These are phyloP conservation scores for Zaprionus lineosus DNA, from an alignment of 2,888 invertebrate genomes.

Conservation along the genomic window DNA sequence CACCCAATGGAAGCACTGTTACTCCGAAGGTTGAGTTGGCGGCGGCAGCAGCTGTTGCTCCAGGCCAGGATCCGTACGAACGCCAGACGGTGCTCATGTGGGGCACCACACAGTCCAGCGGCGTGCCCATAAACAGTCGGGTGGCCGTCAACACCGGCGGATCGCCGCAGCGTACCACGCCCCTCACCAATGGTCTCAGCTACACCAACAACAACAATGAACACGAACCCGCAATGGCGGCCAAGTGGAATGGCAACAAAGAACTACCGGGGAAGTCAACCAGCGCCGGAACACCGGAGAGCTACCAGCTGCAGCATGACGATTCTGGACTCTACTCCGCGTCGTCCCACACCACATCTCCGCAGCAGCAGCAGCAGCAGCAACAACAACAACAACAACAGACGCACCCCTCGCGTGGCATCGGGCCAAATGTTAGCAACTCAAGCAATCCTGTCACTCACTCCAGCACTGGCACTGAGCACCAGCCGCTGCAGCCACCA, in stretches of 20 bases:
- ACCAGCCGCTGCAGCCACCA: slow-evolving; percentile 44
- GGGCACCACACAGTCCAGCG: slow-evolving; percentile 86
- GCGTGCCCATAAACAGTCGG: slow-evolving; percentile 82
- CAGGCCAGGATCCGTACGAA: slow-evolving; percentile 82
- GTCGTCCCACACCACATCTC: slow-evolving; percentile 80
- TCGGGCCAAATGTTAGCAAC: slow-evolving; percentile 56
- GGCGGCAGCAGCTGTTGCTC: slow-evolving; percentile 38
- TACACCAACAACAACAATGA: slow-evolving; percentile 68
- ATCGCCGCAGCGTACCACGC: slow-evolving; percentile 81
- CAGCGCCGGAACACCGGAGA: slow-evolving; percentile 72
- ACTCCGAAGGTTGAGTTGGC: slow-evolving; percentile 82
- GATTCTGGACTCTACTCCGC: slow-evolving; percentile 79
- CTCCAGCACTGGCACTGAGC: slow-evolving; percentile 44
- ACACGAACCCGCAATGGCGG: slow-evolving; percentile 50
- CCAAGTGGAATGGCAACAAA: slow-evolving; percentile 79
- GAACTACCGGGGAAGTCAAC: slow-evolving; percentile 62
- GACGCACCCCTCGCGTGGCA: slow-evolving; percentile 36
- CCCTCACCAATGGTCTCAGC: slow-evolving; percentile 81
- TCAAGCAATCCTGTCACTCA: slow-evolving; percentile 72
- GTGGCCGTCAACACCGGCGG: slow-evolving; percentile 69
- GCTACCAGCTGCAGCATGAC: slow-evolving; percentile 78
- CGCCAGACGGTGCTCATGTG: slow-evolving; percentile 97
- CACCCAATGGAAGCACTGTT: slow-evolving; percentile 61
- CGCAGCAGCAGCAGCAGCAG: slow-evolving; percentile 69
- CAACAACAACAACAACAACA: slow-evolving; percentile 45